Base-by-base conservation (phyloP, 2,888 invertebrate species). In the Eupsilia transversa region DNA sequence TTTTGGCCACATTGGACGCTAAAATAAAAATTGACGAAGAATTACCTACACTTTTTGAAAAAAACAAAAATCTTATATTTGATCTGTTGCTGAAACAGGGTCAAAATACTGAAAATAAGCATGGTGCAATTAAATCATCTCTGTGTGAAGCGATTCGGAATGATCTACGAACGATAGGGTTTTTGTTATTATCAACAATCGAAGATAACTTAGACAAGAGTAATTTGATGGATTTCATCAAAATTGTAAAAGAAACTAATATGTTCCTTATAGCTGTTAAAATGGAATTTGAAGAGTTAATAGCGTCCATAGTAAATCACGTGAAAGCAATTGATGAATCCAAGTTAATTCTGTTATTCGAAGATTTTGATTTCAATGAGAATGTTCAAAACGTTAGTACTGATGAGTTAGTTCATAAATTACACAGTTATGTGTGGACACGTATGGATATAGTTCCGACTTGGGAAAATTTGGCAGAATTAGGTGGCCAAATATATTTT, bases 211-310 rank as follows among this genome's bases (percentile, higher is more conserved):
- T 64, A 49, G 3, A 49, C 4, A 10, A 23, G 27, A 64, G 6
- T 12, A 69, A 69, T 69, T 43, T 69, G 7, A n/a, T 27, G 35
- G 35, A 69, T 43, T 61, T 69, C 20, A 61, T 69, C 7, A 35
- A 61, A 43, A 46, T 69, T 43, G 27, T 69, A 0, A 70, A 38
- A 23, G 65, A 49, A 23, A 70, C 64, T 23, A 65, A 65, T 23
- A 30, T 70, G 49, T 17, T 64, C 0, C 3, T 30, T 3, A 0
- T 64, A 23, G 49, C 69, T 17, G 30, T 70, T 49, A 69, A 49
- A 69, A 64, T 69, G 69, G 64, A 23, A 1, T 20, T 23, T 30
- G 20, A 49, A 30, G 5, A 23, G 1, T 0, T 17, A 3, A 17
- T 70, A 38, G 17, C 5, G 3, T 17, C 49, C 0, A 49, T 70